Evolutionary conservation across 2,113 vertebrate species (phyloP), one percentile per base, ranked within the genome.

Genomic region (Butorides virescens): DNA sequence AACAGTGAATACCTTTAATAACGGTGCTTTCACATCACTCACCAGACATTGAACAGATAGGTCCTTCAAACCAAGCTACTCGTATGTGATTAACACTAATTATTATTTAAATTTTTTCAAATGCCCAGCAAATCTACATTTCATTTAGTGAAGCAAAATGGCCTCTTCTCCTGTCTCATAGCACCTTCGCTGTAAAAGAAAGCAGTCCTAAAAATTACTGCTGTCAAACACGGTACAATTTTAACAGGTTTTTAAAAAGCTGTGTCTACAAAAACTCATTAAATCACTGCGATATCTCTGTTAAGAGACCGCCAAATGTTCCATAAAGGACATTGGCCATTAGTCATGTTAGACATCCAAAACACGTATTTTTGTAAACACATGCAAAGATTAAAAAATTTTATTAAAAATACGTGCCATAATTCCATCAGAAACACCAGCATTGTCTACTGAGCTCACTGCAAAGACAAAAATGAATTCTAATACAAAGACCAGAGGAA

Each of bases 71-170:
- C 56, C 70, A 87, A 82, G 61, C 76, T 47, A 70, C 80, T 86
- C 2, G 0, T 63, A 42, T 32, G 73, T 67, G 47, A 87, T 78
- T 89, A 94, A 66, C 82, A 4, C 32, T 89, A 93, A 95, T 93
- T 92, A 87, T 72, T 61, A 93, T 88, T 96, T 73, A 91, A 81
- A 77, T 83, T 71, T 92, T 80, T 75, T 3, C 0, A 93, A 93
- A 86, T 53, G 86, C 42, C 59, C 90, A 74, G 89, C 37, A 89
- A 91, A 95, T 55, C 71, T 56, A 83, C 89, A 55, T 72, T 30
- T 76, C 88, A 55, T 52, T 52, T 67, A 62, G 88, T 5, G 5
- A 80, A 83, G 94, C 82, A 97, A 97, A 98, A 97, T 97, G 95
- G 95, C 95, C 81, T 97, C 96, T 83, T 62, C 86, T 92, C 55